Percentiles rank a stretch among this genome's conserved stretches.
Conservation (phyloP, 2,113 vertebrate species). For the Prolemur simus region DNA sequence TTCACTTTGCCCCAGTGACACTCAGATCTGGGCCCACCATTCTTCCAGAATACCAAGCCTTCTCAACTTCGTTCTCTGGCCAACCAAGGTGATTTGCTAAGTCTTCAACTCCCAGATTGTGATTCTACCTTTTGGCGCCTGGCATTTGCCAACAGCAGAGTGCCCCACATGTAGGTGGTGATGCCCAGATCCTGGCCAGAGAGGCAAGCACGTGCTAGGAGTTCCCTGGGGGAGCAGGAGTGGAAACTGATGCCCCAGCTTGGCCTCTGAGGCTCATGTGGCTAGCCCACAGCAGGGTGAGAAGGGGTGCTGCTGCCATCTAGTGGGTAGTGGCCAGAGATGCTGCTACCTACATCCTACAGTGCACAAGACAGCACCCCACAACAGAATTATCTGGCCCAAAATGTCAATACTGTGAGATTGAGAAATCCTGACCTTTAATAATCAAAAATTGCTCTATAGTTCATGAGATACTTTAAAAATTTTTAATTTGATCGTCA, state of each 20-base stretch:
- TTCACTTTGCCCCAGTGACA: not conserved
- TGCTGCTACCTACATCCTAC: not conserved
- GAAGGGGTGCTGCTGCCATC: not conserved
- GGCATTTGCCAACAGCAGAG: not conserved
- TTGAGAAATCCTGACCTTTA: not conserved
- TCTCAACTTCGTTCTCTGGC: not conserved
- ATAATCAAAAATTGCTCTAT: not conserved
- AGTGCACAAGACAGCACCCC: not conserved
- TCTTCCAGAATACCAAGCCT: not conserved
- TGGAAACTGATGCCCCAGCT: not conserved
- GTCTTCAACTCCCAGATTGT: not conserved
- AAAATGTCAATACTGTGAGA: not conserved
- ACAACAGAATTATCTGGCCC: not conserved
- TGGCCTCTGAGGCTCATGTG: not conserved
- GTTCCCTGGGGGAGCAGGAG: not conserved
- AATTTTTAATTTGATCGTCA: not conserved
- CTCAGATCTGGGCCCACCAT: not conserved
- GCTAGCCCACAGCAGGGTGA: not conserved
- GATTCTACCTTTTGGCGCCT: not conserved
- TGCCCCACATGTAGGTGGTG: not conserved
- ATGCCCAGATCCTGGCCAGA: not conserved
- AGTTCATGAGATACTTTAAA: not conserved
- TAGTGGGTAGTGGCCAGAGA: not conserved
- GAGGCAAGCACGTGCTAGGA: not conserved
- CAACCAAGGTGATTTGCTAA: not conserved